Percentiles rank a stretch among this genome's conserved stretches.
Conservation (phyloP, 2,113 vertebrate species). For the Corydoras maculifer region DNA sequence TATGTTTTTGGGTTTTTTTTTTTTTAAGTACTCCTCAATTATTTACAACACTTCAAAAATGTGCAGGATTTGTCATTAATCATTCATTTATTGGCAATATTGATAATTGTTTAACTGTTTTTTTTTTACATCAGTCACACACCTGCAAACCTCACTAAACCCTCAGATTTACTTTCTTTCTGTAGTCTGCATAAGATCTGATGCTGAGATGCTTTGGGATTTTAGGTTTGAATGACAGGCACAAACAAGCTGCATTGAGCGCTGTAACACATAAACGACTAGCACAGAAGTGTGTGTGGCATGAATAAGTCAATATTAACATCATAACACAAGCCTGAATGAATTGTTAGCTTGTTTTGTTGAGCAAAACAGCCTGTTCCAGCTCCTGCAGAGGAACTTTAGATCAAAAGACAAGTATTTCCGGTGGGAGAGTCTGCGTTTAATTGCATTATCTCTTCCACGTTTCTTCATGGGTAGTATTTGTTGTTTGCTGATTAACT, state of each 20-base stretch:
- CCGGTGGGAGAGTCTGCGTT: constrained; percentile 6
- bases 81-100: no score
- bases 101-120: no score
- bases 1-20: no score
- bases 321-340: not conserved
- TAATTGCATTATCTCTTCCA: constrained; percentile 10
- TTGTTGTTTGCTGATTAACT: constrained; percentile 25
- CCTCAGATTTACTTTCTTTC: not conserved
- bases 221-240: constrained; percentile 6
- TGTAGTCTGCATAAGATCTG: not conserved
- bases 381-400: constrained; percentile 3
- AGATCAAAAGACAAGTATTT: constrained; percentile 24
- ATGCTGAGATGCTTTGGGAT: not conserved
- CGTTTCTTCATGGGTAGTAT: constrained; percentile 12
- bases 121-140: not conserved
- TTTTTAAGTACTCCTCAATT: no score
- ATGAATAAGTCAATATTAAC: constrained; percentile 15
- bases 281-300: not conserved
- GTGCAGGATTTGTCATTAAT: no score
- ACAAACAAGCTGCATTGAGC: not conserved
- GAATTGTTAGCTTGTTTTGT: constrained; percentile 13
- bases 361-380: not conserved
- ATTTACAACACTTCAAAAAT: no score
- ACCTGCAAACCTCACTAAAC: not conserved
- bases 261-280: not conserved